These are phyloP conservation scores for Xestia ashworthii DNA, from an alignment of 2,888 invertebrate genomes.

Conservation along the genomic window DNA sequence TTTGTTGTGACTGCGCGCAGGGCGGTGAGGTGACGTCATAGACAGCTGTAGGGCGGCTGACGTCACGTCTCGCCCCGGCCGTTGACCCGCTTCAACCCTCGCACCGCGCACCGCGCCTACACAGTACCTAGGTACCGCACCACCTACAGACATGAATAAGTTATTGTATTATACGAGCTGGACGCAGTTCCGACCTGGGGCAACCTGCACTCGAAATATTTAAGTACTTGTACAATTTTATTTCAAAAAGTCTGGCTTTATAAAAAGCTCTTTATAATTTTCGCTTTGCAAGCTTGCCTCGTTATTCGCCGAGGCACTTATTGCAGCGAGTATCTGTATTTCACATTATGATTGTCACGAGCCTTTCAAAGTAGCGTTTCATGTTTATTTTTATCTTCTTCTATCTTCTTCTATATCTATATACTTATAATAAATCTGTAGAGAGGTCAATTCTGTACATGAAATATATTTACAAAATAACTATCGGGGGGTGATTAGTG, in stretches of 20 bases:
- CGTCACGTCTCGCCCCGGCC: constrained; percentile 86
- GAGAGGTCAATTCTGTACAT: no score
- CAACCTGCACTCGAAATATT: constrained; percentile 80
- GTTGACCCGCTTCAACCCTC: constrained; percentile 85
- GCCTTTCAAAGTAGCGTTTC: constrained; percentile 37
- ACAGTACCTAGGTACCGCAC: constrained; percentile 57
- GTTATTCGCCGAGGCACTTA: constrained; percentile 41
- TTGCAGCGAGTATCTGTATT: constrained; percentile 35
- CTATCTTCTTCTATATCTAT: no score
- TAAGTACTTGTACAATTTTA: constrained; percentile 60
- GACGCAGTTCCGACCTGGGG: constrained; percentile 84
- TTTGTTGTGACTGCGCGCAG: constrained; percentile 76
- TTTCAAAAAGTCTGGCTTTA: constrained; percentile 43
- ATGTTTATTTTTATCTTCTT: constrained; percentile 43
- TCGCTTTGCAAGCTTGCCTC: constrained; percentile 35
- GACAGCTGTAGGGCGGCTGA: constrained; percentile 90
- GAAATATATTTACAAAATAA: no score
- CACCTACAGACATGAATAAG: constrained; percentile 85
- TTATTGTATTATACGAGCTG: constrained; percentile 80
- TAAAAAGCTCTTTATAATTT: constrained; percentile 27
- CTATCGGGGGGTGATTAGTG: no score
- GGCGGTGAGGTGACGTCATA: constrained; percentile 85
- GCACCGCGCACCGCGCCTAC: constrained; percentile 76
- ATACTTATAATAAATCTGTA: no score
- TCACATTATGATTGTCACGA: constrained; percentile 38